Base-by-base conservation (phyloP, 2,888 invertebrate genomes). In the Cheilosia scutellata region DNA sequence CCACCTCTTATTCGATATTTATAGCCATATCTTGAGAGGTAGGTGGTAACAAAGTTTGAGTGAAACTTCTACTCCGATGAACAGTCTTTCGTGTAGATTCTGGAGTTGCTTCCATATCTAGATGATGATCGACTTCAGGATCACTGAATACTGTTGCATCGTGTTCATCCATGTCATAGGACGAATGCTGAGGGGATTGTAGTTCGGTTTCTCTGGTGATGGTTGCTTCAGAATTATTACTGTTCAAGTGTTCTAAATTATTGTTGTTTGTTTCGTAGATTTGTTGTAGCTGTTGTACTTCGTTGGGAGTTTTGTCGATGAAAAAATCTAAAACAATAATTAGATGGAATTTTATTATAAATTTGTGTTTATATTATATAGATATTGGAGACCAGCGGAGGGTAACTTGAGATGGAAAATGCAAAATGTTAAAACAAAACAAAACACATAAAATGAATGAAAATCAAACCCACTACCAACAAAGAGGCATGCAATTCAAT, bases 241-340 rank as follows among this genome's bases (percentile, higher is more conserved):
- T 72, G 11, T 71, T 78, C 4, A 33, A 7, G n/a, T 31, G 57
- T 47, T 58, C 70, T 66, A 68, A 72, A 76, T 53, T 72, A 40
- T 58, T 77, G 57, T 74, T 87, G 44, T 72, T 79, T 31, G 65
- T 44, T 79, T 80, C 76, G 33, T 62, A 74, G 31, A 65, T 68
- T 37, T 72, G 55, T 49, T 74, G 78, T 13, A 49, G 47, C 37
- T 65, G 58, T 57, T 82, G 78, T n/a, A 86, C 72, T 68, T 66
- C 82, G 37, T 44, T 82, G n/a, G 62, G 90, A 84, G 47, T 91
- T 88, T 72, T 92, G 72, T 92, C 91, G 83, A 92, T 91, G 83
- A 92, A 91, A 83, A 91, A 92, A 87, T 90, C 92, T 91, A 68
- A 37, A 84, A 87, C 9, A 42, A 16, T 9, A 31, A 20, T 25